phyloP scores from a whole-genome alignment of 2,888 invertebrate species.

The Balanococcus diminutus region DNA sequence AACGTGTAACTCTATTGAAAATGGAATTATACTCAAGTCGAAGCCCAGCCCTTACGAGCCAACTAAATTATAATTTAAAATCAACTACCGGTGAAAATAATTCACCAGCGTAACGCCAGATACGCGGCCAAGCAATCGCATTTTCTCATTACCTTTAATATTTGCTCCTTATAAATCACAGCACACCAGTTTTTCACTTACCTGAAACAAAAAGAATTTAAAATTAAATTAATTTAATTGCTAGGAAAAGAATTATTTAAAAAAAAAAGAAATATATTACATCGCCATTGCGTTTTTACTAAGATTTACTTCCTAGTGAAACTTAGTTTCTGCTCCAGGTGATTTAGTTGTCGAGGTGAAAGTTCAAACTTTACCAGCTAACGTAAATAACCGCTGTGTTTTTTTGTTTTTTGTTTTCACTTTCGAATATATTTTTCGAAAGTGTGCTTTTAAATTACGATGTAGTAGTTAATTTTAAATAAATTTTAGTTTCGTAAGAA shows the following conservation, averaged over 20 bases:
- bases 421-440: too few species aligned
- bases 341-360: slow-evolving; percentile 16
- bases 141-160: slow-evolving; percentile 42
- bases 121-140: neutral
- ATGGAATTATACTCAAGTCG: slow-evolving; percentile 8
- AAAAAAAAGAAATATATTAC: slow-evolving; percentile 24
- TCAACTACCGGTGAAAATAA: neutral
- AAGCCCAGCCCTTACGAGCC: neutral
- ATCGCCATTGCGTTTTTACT: slow-evolving; percentile 14
- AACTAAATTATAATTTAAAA: slow-evolving; percentile 31
- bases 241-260: neutral
- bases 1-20: slow-evolving; percentile 23
- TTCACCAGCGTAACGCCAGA: neutral
- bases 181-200: neutral
- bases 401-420: neutral
- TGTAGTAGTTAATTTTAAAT: neutral
- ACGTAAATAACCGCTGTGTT: neutral
- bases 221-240: slow-evolving; percentile 42
- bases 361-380: neutral
- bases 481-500: neutral
- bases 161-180: slow-evolving; percentile 28
- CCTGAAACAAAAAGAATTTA: slow-evolving; percentile 28
- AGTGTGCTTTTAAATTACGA: neutral
- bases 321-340: neutral
- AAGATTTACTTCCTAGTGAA: slow-evolving; percentile 18